Percentiles rank a stretch among this genome's conserved stretches.
phyloP scores from a whole-genome alignment of 2,797 vertebrate genomes.

The Thalassophryne amazonica region DNA sequence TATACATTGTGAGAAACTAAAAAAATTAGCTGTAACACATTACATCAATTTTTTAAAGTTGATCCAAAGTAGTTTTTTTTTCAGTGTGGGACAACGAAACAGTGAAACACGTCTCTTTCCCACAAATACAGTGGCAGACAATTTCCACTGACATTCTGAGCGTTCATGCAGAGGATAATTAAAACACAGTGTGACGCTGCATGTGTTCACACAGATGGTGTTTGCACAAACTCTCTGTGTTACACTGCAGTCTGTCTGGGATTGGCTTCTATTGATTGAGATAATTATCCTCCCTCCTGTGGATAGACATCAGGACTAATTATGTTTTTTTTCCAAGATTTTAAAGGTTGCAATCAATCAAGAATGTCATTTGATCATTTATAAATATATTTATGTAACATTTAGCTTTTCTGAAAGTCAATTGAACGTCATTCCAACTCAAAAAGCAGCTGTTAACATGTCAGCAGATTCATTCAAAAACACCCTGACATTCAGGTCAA shows the following conservation, averaged over 20 bases:
- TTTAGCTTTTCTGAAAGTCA: too few relatives aligned
- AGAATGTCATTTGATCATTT: conserved; percentile 40
- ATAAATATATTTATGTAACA: conserved; percentile 45
- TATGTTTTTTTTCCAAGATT: conserved; percentile 41
- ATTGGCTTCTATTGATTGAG: conserved; percentile 62
- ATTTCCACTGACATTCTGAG: conserved; percentile 43
- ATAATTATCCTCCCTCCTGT: conserved; percentile 30
- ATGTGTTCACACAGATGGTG: conserved; percentile 55
- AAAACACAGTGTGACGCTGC: conserved; percentile 9
- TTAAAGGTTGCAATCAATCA: conserved; percentile 65
- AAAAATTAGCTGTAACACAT: too few relatives aligned
- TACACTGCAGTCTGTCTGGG: conserved; percentile 52
- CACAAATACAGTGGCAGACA: conserved; percentile 27
- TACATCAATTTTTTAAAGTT: too few relatives aligned
- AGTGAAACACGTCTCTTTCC: not conserved
- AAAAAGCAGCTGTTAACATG: too few relatives aligned
- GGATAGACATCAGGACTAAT: conserved; percentile 42
- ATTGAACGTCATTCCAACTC: too few relatives aligned
- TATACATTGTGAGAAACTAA: too few relatives aligned
- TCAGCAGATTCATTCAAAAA: too few relatives aligned
- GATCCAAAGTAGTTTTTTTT: too few relatives aligned
- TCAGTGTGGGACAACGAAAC: too few relatives aligned
- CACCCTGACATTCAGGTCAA: too few relatives aligned
- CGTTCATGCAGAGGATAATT: conserved; percentile 43
- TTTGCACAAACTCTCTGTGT: conserved; percentile 21